These are phyloP conservation scores for Idaea biselata DNA, from an alignment of 2,888 invertebrate species.

Conservation along the genomic window DNA sequence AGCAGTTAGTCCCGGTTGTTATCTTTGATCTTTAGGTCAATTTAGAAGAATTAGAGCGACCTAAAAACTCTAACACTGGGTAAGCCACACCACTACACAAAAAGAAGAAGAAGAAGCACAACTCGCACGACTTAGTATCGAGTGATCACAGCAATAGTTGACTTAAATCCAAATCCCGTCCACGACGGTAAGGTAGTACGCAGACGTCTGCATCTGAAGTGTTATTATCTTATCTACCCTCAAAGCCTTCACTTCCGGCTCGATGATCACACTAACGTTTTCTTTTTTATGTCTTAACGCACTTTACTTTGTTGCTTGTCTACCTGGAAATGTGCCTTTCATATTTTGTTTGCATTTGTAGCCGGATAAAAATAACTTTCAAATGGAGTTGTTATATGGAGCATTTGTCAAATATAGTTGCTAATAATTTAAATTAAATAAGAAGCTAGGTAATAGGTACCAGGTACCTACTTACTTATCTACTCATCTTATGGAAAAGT, in stretches of 20 bases:
- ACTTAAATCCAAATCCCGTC: background rate
- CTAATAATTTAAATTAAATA: too few species aligned
- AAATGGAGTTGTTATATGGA: background rate
- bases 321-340: background rate
- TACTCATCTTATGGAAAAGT: too few species aligned
- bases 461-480: too few species aligned
- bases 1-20: too few species aligned
- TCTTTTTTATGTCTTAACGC: conserved; percentile 9
- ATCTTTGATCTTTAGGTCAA: too few species aligned
- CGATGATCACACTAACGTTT: conserved; percentile 46
- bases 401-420: too few species aligned
- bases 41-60: too few species aligned
- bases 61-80: too few species aligned
- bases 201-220: conserved; percentile 60
- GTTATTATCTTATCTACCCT: conserved; percentile 74
- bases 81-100: too few species aligned
- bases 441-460: too few species aligned
- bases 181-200: background rate
- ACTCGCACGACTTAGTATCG: background rate
- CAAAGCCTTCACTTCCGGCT: conserved; percentile 69
- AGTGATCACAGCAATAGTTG: background rate
- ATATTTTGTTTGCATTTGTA: background rate
- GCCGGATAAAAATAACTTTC: background rate
- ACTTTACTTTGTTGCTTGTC: conserved; percentile 14
- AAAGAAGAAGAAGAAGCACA: too few species aligned